Evolutionary conservation across 2,888 invertebrate species (phyloP).

Genomic region (Platycnemis pennipes): DNA sequence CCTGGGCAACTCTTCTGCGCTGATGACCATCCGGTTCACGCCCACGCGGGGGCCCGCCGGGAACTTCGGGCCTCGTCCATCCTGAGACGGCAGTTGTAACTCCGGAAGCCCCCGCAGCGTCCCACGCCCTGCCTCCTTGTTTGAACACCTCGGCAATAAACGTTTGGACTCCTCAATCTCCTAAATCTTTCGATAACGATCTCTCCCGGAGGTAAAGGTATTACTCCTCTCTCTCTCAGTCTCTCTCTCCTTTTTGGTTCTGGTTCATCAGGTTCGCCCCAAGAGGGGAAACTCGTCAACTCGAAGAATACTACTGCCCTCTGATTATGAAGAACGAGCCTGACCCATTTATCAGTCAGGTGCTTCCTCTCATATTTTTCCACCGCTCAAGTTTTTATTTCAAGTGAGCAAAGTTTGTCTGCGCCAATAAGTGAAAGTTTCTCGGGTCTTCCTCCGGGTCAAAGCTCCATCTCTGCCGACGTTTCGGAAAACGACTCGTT

Average conservation of each 20-base stretch:
- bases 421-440: too few species aligned
- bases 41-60: background rate
- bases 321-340: too few species aligned
- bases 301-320: too few species aligned
- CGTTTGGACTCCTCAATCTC: background rate
- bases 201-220: background rate
- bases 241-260: background rate
- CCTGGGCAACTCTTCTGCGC: background rate
- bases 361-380: too few species aligned
- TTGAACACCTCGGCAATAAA: background rate
- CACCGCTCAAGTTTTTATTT: too few species aligned
- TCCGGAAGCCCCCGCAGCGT: background rate
- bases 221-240: background rate
- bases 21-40: background rate
- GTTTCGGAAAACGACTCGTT: too few species aligned
- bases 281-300: background rate
- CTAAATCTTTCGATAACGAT: conserved; percentile 10
- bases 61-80: background rate
- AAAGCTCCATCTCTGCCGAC: too few species aligned
- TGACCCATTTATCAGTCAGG: too few species aligned
- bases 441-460: too few species aligned
- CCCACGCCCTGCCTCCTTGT: background rate
- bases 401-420: too few species aligned
- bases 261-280: background rate
- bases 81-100: background rate